phyloP scores from a whole-genome alignment of 2,797 vertebrate genomes.

The Syngnathus rostellatus region DNA sequence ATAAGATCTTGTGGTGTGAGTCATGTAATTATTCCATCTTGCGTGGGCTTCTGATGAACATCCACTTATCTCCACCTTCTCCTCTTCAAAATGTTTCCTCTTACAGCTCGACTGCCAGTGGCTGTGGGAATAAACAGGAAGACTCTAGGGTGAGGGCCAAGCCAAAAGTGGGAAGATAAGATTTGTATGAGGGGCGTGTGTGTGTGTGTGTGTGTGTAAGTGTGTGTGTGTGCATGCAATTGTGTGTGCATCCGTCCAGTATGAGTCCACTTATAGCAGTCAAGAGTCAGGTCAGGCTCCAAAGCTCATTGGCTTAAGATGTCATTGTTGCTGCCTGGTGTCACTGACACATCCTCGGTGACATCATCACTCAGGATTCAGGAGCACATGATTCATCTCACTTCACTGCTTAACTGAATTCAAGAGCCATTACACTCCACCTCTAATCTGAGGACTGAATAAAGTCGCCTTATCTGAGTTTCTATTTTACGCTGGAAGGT shows the following conservation, averaged over 20 bases:
- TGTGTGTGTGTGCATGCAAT: constrained; percentile 7
- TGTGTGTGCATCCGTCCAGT: constrained; percentile 46
- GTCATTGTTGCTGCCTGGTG: constrained; percentile 53
- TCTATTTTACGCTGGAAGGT: constrained; percentile 32
- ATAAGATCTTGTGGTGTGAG: constrained; percentile 37
- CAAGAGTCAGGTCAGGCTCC: constrained; percentile 58
- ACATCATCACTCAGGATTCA: constrained; percentile 46
- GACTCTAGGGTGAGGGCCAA: constrained; percentile 43
- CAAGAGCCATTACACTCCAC: constrained; percentile 32
- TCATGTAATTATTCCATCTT: constrained; percentile 59
- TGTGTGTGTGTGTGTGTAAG: constrained; percentile 11
- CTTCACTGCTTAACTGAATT: constrained; percentile 15
- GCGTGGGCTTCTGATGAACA: constrained; percentile 50
- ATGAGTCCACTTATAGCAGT: constrained; percentile 61
- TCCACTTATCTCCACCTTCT: constrained; percentile 50
- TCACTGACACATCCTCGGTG: constrained; percentile 58
- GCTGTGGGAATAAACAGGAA: constrained; percentile 51
- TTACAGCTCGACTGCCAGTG: constrained; percentile 24
- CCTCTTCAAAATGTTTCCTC: constrained; percentile 38
- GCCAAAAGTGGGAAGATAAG: constrained; percentile 52
- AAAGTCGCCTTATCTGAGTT: constrained; percentile 35
- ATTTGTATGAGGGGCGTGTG: constrained; percentile 28
- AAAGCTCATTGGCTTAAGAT: constrained; percentile 57
- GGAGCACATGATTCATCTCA: constrained; percentile 29
- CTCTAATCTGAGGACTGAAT: constrained; percentile 34